Base-by-base conservation (phyloP, 1,140 invertebrate genomes). In the Zaprionus vittiger region DNA sequence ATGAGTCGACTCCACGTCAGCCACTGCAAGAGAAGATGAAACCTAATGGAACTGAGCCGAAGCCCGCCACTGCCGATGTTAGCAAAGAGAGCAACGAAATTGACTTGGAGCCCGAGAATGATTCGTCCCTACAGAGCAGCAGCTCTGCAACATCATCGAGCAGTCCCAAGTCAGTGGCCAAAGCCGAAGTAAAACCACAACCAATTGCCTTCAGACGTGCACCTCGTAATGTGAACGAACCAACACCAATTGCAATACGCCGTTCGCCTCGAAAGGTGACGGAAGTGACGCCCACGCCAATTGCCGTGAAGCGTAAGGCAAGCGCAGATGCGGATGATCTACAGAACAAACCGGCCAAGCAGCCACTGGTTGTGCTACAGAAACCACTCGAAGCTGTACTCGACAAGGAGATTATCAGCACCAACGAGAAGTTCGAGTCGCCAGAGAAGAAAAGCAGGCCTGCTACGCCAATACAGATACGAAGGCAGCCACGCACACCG, bases 391-490 rank as follows among this genome's bases (percentile, higher is more conserved):
- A 77, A 26, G 71, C 69, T 4, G 55, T 83, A 20, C 80, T 92
- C 49, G 87, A 83, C 41, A 92, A 92, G 68, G 80, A 92, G 75
- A 93, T 93, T n/a, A 81, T 93, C 12, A 92, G 91, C 37, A 79
- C 83, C 2, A 89, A 91, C 6, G 92, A 92, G 24, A 92, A 91
- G 65, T 93, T 93, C 38, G 92, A 92, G 70, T 92, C 92, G 37
- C 91, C 91, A 0, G 91, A 92, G 37, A 91, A 91, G 63, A 86
- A 91, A 56, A 69, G 70, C 37, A 80, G 82, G 14, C 79, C 91
- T 6, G 91, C 79, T 2, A 92, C 92, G 31, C 89, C 92, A 5
- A 92, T 92, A 44, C 77, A 79, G 37, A 74, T 93, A 24, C 79
- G 92, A 38, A 67, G 91, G 4, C 76, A 77, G 61, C 92, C 92